Conservation (phyloP, 1,140 invertebrate species). For the Chelonus insularis region DNA sequence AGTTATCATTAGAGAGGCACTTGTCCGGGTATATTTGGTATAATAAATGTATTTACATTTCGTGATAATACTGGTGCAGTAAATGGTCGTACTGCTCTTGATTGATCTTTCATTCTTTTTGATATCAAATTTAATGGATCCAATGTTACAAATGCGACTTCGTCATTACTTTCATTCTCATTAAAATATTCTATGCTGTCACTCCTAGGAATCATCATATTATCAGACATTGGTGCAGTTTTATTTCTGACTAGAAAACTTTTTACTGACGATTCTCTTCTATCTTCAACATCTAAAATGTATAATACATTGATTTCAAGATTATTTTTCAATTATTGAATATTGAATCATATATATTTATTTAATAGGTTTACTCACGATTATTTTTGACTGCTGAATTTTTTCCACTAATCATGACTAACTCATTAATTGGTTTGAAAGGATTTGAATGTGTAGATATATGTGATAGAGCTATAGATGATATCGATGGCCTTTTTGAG, state of each 20-base stretch:
- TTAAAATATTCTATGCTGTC: conserved; percentile 16
- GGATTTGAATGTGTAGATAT: conserved; percentile 43
- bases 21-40: conserved; percentile 43
- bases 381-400: neutral
- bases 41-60: conserved; percentile 24
- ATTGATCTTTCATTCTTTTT: conserved; percentile 11
- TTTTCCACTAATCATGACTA: conserved; percentile 29
- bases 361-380: conserved; percentile 9
- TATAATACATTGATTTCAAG: neutral
- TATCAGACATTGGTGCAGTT: conserved; percentile 38
- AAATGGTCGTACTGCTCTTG: conserved; percentile 34
- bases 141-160: conserved; percentile 26
- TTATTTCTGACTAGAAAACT: conserved; percentile 40
- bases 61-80: conserved; percentile 39
- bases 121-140: conserved; percentile 30
- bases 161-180: conserved; percentile 24
- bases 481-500: conserved; percentile 19
- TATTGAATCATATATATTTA: neutral
- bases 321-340: neutral
- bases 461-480: conserved; percentile 31
- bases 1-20: conserved; percentile 34
- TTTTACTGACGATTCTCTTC: conserved; percentile 21
- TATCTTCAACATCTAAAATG: conserved; percentile 18
- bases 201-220: conserved; percentile 12
- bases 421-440: conserved; percentile 45